Evolutionary conservation across 2,113 vertebrate genomes (phyloP).

Genomic region (Chauna torquata): DNA sequence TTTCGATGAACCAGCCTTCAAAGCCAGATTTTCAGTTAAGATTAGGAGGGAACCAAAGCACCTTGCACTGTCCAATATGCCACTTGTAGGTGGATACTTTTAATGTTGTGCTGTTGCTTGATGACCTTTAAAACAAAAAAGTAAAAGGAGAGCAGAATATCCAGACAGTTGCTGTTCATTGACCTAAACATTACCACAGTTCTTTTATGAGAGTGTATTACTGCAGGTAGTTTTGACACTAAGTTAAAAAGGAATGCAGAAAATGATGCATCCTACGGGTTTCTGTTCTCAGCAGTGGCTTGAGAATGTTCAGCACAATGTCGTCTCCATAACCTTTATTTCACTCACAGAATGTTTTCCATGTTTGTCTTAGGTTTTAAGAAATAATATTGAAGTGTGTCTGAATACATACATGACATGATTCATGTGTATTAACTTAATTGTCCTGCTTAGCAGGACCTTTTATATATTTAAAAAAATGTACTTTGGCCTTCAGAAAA

Average conservation of each 20-base stretch:
- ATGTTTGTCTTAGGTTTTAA: background rate
- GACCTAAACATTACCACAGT: accelerated
- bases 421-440: background rate
- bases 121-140: background rate
- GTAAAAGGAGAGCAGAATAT: background rate
- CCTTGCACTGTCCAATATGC: conserved; percentile 90
- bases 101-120: background rate
- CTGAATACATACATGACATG: background rate
- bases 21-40: conserved; percentile 86
- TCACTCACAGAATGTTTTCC: background rate
- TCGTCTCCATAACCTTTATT: background rate
- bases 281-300: background rate
- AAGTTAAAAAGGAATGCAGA: background rate
- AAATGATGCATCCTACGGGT: too few relatives aligned
- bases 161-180: background rate
- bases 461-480: background rate
- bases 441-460: background rate
- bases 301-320: background rate
- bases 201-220: background rate
- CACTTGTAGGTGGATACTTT: conserved; percentile 74
- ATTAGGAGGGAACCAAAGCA: conserved; percentile 82
- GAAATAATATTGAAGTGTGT: too few relatives aligned
- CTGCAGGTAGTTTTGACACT: background rate
- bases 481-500: background rate
- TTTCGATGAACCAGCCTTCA: conserved; percentile 91